Conservation (phyloP, 2,113 vertebrate genomes). For the Bambusicola thoracicus region DNA sequence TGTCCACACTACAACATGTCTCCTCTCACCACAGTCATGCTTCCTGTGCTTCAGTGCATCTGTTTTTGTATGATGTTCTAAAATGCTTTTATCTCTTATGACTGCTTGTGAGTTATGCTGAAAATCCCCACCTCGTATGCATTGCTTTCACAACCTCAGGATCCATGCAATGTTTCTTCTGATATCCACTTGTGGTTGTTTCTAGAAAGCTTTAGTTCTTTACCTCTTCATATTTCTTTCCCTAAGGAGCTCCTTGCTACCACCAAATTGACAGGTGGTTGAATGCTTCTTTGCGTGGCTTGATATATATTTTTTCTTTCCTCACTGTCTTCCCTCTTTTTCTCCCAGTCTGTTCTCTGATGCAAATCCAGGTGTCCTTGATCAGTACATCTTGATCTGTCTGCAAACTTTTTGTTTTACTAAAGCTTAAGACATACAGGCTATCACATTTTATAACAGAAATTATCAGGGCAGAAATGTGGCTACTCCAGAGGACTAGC, state of each 20-base stretch:
- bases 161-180: not conserved
- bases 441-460: not conserved
- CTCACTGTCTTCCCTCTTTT: not conserved
- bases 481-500: not conserved
- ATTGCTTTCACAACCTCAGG: not conserved
- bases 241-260: not conserved
- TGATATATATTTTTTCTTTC: not conserved
- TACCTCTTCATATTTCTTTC: not conserved
- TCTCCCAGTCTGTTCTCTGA: not conserved
- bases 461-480: not conserved
- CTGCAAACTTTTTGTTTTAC: constrained; percentile 3
- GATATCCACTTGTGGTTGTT: not conserved
- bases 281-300: not conserved
- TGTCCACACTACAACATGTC: not conserved
- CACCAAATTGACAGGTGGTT: not conserved
- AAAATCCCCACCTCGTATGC: fast-evolving
- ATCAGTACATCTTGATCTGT: not conserved
- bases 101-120: not conserved
- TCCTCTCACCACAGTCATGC: not conserved
- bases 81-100: not conserved
- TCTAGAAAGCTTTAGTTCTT: not conserved
- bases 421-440: not conserved
- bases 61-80: not conserved
- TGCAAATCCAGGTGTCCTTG: not conserved
- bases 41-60: not conserved